These are phyloP conservation scores for Potorous gilbertii DNA, from an alignment of 2,797 vertebrate species.

Conservation along the genomic window DNA sequence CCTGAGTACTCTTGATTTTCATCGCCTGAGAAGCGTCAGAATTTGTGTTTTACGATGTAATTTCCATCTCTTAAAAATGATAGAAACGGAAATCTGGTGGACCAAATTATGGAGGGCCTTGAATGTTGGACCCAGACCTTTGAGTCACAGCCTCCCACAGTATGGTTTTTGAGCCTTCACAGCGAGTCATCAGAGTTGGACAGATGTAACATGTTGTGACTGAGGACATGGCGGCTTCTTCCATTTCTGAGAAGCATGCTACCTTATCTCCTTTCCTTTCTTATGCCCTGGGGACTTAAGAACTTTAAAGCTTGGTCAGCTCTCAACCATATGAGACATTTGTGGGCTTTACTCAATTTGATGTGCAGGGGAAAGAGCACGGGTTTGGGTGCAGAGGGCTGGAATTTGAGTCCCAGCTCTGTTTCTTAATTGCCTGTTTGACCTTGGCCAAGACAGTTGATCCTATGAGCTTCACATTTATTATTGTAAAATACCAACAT, in stretches of 20 bases:
- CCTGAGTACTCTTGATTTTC: not conserved
- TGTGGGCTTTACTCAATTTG: not conserved
- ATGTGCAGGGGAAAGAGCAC: not conserved
- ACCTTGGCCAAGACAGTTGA: not conserved
- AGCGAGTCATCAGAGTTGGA: not conserved
- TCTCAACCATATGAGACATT: not conserved
- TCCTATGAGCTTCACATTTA: not conserved
- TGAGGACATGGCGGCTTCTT: not conserved
- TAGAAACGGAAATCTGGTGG: not conserved
- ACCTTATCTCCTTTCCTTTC: not conserved
- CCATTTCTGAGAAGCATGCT: not conserved
- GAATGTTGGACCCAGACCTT: not conserved
- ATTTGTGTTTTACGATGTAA: too few relatives aligned
- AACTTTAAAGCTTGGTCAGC: not conserved
- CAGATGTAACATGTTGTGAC: not conserved
- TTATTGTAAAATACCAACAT: not conserved
- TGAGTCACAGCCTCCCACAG: not conserved
- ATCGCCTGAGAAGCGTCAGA: not conserved
- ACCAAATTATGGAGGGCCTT: not conserved
- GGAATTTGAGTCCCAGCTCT: not conserved
- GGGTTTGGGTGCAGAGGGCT: not conserved
- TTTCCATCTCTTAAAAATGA: not conserved
- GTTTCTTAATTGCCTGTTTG: not conserved
- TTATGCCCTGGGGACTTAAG: not conserved
- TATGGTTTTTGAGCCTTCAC: not conserved